Evolutionary conservation across 1,140 invertebrate species (phyloP).

Genomic region (Panulirus ornatus): DNA sequence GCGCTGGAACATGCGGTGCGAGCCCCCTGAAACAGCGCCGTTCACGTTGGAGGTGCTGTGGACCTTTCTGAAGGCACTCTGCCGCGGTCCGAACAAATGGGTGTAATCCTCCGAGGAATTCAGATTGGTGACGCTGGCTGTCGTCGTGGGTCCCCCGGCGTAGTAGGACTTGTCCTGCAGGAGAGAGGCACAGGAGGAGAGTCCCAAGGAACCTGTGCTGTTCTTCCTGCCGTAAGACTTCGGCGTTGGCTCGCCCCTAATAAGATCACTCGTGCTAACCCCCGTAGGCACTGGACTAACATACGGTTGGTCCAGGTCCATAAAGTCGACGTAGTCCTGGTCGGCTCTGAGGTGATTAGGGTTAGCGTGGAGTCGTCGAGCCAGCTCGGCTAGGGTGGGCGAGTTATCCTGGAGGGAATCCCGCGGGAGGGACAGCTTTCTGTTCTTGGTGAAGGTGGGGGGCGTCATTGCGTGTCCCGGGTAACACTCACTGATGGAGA

Average conservation of each 20-base stretch:
- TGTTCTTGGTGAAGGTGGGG: conserved; percentile 18
- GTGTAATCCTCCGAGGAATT: conserved; percentile 48
- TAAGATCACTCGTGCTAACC: conserved; percentile 27
- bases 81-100: conserved; percentile 13
- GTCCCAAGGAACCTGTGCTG: conserved; percentile 65
- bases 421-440: conserved; percentile 54
- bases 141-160: conserved; percentile 35
- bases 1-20: conserved; percentile 63
- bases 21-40: conserved; percentile 11
- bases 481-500: conserved; percentile 57
- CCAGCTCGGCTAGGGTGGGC: conserved; percentile 44
- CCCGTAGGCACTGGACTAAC: conserved; percentile 29
- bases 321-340: conserved; percentile 64
- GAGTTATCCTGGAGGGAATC: conserved; percentile 53
- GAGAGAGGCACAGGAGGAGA: conserved; percentile 53
- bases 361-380: conserved; percentile 61
- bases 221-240: conserved; percentile 67
- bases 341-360: conserved; percentile 48
- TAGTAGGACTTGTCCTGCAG: conserved; percentile 44
- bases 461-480: conserved; percentile 40
- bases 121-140: conserved; percentile 61
- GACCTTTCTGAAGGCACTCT: conserved; percentile 53
- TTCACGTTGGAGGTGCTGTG: conserved; percentile 66
- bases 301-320: conserved; percentile 60
- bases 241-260: conserved; percentile 34